Evolutionary conservation across 1,140 invertebrate genomes (phyloP).

Genomic region (Dysdera silvatica): DNA sequence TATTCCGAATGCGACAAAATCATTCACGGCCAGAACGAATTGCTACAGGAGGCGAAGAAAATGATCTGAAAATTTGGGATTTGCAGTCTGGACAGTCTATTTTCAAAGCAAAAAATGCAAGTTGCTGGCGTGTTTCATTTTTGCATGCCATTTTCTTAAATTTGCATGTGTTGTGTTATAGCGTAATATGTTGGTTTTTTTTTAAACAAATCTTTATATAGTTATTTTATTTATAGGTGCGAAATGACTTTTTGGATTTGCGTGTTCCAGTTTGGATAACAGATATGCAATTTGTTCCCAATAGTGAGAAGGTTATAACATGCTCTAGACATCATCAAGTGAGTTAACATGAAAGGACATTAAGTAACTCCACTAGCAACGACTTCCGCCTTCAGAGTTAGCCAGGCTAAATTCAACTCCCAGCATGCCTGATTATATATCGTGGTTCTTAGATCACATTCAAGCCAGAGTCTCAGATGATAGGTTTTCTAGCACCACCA

Average conservation of each 20-base stretch:
- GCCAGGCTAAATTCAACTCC: too few species aligned
- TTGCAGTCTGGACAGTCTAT: constrained; percentile 46
- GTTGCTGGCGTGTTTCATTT: constrained; percentile 17
- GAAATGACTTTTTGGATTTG: constrained; percentile 64
- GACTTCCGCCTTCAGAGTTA: too few species aligned
- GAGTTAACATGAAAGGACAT: constrained; percentile 40
- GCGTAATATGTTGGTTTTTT: too few species aligned
- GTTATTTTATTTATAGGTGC: constrained; percentile 47
- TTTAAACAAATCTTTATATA: constrained; percentile 9
- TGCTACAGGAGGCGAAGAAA: constrained; percentile 64
- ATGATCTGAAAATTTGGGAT: constrained; percentile 67
- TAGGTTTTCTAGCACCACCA: too few species aligned
- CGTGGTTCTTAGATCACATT: too few species aligned
- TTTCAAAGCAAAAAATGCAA: constrained; percentile 65
- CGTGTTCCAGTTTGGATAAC: constrained; percentile 69
- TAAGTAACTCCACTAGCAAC: too few species aligned
- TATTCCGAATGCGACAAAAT: constrained; percentile 51
- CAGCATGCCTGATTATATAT: too few species aligned
- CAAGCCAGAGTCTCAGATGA: too few species aligned
- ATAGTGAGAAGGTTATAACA: constrained; percentile 50
- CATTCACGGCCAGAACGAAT: constrained; percentile 45
- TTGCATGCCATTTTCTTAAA: constrained; percentile 32
- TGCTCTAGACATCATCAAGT: constrained; percentile 63
- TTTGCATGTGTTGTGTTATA: constrained; percentile 43
- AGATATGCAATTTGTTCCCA: constrained; percentile 56